A percentile compares a stretch with the other conserved stretches of the same genome.
Conservation (phyloP, 2,113 vertebrate genomes). For the Upupa epops region DNA sequence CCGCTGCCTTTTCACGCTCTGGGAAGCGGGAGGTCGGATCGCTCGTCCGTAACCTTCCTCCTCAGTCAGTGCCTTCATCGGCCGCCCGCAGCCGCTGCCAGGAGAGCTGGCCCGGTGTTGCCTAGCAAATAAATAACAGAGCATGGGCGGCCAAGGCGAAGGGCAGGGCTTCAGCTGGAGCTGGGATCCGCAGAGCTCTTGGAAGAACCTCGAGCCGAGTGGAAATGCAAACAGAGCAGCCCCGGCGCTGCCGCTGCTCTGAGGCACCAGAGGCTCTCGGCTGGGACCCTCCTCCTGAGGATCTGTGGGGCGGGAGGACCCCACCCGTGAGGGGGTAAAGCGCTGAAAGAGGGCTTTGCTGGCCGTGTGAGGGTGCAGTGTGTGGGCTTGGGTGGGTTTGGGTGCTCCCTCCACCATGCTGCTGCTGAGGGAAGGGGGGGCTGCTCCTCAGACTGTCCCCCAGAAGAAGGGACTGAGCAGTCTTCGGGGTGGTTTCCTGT, state of each 20-base stretch:
- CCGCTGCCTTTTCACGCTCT: neutral
- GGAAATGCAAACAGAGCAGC: neutral
- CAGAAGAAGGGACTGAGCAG: no score
- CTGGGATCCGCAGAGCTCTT: neutral
- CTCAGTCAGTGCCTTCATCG: neutral
- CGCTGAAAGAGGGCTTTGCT: neutral
- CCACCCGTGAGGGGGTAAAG: no score
- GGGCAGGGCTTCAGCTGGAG: neutral
- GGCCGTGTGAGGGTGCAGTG: no score
- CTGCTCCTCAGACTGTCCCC: no score
- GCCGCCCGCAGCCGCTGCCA: neutral
- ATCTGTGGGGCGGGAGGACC: neutral
- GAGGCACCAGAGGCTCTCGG: no score
- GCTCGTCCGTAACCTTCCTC: neutral
- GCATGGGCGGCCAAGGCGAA: neutral
- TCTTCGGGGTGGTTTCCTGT: no score
- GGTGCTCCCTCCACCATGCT: no score
- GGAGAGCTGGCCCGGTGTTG: slow-evolving; percentile 16
- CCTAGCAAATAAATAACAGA: slow-evolving; percentile 14
- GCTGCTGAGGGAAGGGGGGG: no score
- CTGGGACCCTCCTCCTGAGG: neutral
- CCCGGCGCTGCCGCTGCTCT: neutral
- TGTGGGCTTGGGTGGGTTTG: no score
- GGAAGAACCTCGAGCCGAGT: neutral
- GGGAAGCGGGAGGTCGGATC: neutral